These are phyloP conservation scores for Tinea trinotella DNA, from an alignment of 2,888 invertebrate genomes.

Conservation along the genomic window DNA sequence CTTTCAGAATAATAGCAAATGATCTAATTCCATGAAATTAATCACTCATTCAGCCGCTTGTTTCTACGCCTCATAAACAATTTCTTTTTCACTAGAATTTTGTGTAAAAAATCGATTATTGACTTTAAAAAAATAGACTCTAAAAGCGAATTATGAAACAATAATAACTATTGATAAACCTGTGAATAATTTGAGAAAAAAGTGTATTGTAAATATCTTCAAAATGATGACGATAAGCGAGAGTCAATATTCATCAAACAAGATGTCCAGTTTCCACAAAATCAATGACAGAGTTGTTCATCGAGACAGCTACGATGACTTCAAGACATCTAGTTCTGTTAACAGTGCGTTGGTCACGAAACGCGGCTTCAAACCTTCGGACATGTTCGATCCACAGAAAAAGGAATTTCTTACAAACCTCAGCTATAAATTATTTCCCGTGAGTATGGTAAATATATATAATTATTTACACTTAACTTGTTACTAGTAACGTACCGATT, in stretches of 20 bases:
- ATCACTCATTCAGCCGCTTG: background rate
- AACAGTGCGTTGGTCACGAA: conserved; percentile 77
- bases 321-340: conserved; percentile 60
- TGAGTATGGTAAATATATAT: conserved; percentile 81
- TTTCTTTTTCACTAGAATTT: too few relatives aligned
- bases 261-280: conserved; percentile 64
- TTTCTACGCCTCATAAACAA: background rate
- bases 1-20: conserved; percentile 13
- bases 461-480: too few relatives aligned
- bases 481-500: too few relatives aligned
- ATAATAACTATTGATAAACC: too few relatives aligned
- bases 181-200: conserved; percentile 6
- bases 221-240: conserved; percentile 71
- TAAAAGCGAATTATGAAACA: too few relatives aligned
- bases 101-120: too few relatives aligned
- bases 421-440: conserved; percentile 86
- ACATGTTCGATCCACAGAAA: conserved; percentile 86
- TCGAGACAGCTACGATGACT: conserved; percentile 60
- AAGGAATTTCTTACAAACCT: conserved; percentile 84
- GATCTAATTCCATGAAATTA: background rate
- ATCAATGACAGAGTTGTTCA: conserved; percentile 64
- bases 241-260: conserved; percentile 65
- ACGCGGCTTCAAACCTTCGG: conserved; percentile 89
- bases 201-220: too few relatives aligned
- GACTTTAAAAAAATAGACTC: too few relatives aligned